A percentile compares a stretch with the other conserved stretches of the same genome.
Evolutionary conservation across 1,140 invertebrate genomes (phyloP).

Genomic region (Vanessa tameamea): DNA sequence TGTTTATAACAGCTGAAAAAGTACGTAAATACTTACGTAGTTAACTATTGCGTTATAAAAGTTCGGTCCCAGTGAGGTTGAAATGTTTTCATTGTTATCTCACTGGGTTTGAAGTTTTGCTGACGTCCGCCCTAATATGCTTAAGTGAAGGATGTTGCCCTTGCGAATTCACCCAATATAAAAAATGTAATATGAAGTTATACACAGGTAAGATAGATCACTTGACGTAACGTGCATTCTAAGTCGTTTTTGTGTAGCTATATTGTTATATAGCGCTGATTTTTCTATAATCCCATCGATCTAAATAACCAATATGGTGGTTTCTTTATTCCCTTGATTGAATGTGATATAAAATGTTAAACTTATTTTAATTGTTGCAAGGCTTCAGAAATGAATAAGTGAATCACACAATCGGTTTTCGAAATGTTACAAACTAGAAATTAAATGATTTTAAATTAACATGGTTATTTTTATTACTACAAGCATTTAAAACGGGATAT

Average conservation of each 20-base stretch:
- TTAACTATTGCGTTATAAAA: slow-evolving; percentile 38
- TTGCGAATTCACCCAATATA: slow-evolving; percentile 53
- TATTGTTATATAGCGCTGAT: too few species aligned
- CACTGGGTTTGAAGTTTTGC: slow-evolving; percentile 55
- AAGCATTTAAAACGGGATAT: too few species aligned
- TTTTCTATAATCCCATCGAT: too few species aligned
- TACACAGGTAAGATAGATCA: slow-evolving; percentile 19
- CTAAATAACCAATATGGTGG: too few species aligned
- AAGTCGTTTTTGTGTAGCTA: not conserved
- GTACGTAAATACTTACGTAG: slow-evolving; percentile 7
- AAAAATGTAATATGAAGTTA: slow-evolving; percentile 26
- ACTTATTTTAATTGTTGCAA: too few species aligned
- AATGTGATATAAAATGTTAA: too few species aligned
- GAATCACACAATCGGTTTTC: too few species aligned
- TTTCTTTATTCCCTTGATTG: too few species aligned
- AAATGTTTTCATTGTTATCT: slow-evolving; percentile 72
- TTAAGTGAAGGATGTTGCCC: slow-evolving; percentile 76
- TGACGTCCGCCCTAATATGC: slow-evolving; percentile 60
- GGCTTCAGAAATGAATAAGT: too few species aligned
- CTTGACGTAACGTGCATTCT: not conserved
- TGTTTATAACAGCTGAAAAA: not conserved
- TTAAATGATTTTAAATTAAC: too few species aligned
- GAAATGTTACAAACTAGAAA: too few species aligned
- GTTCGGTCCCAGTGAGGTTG: slow-evolving; percentile 54
- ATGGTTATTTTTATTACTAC: too few species aligned